phyloP scores from a whole-genome alignment of 2,797 vertebrate genomes.

The Eidolon dupreanum region DNA sequence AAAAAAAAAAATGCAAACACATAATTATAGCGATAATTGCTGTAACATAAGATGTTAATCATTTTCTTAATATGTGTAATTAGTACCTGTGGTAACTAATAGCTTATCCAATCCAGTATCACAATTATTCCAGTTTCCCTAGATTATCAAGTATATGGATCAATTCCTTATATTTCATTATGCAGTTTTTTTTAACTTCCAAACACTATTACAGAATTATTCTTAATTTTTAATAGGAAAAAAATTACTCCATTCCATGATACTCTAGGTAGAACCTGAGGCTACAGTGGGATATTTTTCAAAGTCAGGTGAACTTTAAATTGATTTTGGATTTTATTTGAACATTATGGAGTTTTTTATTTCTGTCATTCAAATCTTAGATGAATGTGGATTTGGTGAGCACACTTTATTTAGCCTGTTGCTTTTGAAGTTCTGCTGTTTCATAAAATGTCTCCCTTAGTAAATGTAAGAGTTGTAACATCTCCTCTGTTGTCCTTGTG shows the following conservation, averaged over 20 bases:
- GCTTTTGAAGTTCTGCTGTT: background rate
- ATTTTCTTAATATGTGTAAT: conserved; percentile 1
- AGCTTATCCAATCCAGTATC: background rate
- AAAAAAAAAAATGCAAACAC: background rate
- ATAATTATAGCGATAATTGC: background rate
- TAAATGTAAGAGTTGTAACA: background rate
- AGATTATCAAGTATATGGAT: background rate
- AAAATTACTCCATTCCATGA: background rate
- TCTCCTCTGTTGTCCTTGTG: background rate
- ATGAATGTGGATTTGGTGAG: background rate
- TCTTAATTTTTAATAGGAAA: background rate
- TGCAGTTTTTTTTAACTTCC: background rate
- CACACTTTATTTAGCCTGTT: background rate
- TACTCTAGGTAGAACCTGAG: background rate
- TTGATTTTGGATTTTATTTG: conserved; percentile 38
- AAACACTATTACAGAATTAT: conserved; percentile 14
- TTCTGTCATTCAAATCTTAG: background rate
- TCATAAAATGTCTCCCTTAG: background rate
- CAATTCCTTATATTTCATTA: conserved; percentile 4
- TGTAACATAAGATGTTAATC: background rate
- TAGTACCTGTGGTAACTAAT: background rate
- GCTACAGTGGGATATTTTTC: background rate
- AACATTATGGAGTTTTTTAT: background rate
- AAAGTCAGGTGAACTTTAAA: background rate
- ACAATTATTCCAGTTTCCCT: background rate